Base-by-base conservation (phyloP, 1,140 invertebrate species). In the Bombyx mandarina region DNA sequence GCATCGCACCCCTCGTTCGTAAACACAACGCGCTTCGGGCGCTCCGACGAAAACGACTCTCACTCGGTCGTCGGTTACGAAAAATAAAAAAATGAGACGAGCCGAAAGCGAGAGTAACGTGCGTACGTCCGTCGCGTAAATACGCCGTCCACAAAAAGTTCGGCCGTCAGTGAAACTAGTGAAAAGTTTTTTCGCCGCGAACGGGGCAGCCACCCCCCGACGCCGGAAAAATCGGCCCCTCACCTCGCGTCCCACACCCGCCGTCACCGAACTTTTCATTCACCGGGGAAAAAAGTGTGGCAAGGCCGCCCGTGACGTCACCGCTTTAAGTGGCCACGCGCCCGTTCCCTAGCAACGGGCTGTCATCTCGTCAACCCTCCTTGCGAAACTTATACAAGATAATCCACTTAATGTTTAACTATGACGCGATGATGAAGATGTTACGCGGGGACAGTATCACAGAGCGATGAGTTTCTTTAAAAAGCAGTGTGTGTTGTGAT, bases 261-360 rank as follows among this genome's bases (percentile, higher is more conserved):
- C 69, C 71, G 67, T 67, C 73, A 70, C 75, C 85, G 89, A 90
- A 90, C 81, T 88, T 90, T 90, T 89, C 89, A 90, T 90, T 90
- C 89, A 90, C 81, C 70, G 81, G 77, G 82, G 87, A 90, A 90
- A 89, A 90, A 90, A 88, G 86, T 88, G 87, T 88, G 87, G 87
- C 87, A 88, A 88, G 87, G 86, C 86, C 79, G 75, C 67, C 78
- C 64, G 82, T 90, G 89, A 90, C 89, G 89, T 90, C 88, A 89
- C 80, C 78, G 81, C 79, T 86, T 89, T 86, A 88, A 88, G 81
- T 87, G 85, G 79, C 75, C 75, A 82, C 81, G 77, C 79, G 76
- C 67, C 54, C 78, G 82, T 83, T 89, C 79, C 88, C 88, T 87
- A 88, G 89, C 89, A 89, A 90, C 88, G 83, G 62, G 63, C 59